A percentile compares a stretch with the other conserved stretches of the same genome.
Evolutionary conservation across 2,888 invertebrate species (phyloP).

Genomic region (Gortyna flavago): DNA sequence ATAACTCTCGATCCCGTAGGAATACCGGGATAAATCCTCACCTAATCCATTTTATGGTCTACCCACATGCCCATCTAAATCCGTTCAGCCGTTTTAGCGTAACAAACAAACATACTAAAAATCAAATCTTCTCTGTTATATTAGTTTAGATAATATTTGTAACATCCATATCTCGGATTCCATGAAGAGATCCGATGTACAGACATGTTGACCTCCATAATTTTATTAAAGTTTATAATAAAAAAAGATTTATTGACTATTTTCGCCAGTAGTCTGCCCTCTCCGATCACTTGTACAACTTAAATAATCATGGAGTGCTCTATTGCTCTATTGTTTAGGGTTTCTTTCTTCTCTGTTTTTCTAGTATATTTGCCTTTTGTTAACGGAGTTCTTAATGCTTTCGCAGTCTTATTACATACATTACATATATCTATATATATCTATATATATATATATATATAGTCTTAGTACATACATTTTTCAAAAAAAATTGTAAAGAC

Average conservation of each 20-base stretch:
- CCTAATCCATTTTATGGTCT: background rate
- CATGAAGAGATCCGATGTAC: background rate
- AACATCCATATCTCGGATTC: background rate
- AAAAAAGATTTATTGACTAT: conserved; percentile 14
- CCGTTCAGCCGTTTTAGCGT: background rate
- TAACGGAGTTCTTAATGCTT: background rate
- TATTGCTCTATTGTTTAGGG: conserved; percentile 7
- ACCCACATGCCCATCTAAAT: background rate
- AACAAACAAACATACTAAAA: background rate
- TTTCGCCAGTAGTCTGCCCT: background rate
- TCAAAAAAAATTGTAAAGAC: too few relatives aligned
- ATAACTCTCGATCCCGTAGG: background rate
- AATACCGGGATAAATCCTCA: background rate
- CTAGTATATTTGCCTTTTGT: background rate
- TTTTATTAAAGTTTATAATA: conserved; percentile 23
- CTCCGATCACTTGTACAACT: conserved; percentile 10
- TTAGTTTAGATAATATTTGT: background rate
- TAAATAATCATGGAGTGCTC: conserved; percentile 24
- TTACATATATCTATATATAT: too few relatives aligned
- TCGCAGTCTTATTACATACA: background rate
- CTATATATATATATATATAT: too few relatives aligned
- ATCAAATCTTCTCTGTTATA: background rate
- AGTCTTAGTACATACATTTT: too few relatives aligned
- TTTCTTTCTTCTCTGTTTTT: conserved; percentile 4
- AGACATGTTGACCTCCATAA: conserved; percentile 9